Evolutionary conservation across 1,140 invertebrate species (phyloP), one percentile per base, ranked within the genome.

Genomic region (Drosophila ironensis): DNA sequence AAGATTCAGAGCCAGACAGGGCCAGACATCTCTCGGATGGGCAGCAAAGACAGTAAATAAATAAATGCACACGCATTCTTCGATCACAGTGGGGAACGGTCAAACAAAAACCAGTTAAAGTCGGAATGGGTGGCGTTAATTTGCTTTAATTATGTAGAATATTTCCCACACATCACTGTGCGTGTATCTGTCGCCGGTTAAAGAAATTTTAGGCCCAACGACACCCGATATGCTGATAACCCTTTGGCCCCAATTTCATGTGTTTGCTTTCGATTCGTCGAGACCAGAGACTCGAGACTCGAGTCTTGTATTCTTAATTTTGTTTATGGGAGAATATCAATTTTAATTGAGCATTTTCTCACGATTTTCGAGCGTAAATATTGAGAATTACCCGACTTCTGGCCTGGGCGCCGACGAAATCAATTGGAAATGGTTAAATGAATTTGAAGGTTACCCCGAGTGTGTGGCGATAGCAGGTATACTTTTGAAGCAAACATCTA

Each of bases 261-360:
- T 81, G 57, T 81, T 76, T 84, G 52, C 16, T 54, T 61, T 72
- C 14, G 11, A 33, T 17, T 16, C 11, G 44, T n/a, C n/a, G n/a
- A n/a, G n/a, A n/a, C n/a, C n/a, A n/a, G 17, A 16, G 27, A 25
- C n/a, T 48, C 5, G 17, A 3, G 22, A 9, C 20, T 24, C 35
- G 20, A 56, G 14, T 12, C n/a, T 14, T 4, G 11, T 12, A 6
- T 14, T 33, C 14, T 72, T 47, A n/a, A n/a, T n/a, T 82, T 73
- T 82, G 46, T 78, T 82, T 84, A 61, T 70, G 41, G 16, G 17
- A 27, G 78, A 84, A 71, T 82, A 82, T 84, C 73, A 82, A 78
- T 71, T 74, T 77, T 57, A 82, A 82, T 84, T 78, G 70, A 70
- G 30, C 38, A 78, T 71, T 82, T 84, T 78, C 78, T 82, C 78